Conservation (phyloP, 2,888 invertebrate species). For the Shargacucullia verbasci region DNA sequence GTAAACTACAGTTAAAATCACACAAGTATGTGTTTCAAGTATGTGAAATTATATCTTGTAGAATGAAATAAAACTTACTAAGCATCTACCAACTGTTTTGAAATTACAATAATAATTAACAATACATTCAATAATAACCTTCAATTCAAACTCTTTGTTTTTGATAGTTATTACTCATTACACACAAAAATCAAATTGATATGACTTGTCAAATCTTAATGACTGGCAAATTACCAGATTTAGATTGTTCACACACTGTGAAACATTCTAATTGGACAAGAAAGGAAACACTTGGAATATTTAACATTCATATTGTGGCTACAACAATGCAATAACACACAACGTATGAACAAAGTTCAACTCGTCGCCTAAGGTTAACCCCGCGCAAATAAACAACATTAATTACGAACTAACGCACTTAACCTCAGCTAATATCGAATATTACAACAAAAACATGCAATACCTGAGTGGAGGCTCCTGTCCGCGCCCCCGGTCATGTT, state of each 20-base stretch:
- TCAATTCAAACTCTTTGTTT: slow-evolving; percentile 29
- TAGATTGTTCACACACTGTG: slow-evolving; percentile 37
- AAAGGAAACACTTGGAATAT: slow-evolving; percentile 43
- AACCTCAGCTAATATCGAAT: slow-evolving; percentile 64
- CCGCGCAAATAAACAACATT: slow-evolving; percentile 61
- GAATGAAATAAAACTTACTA: slow-evolving; percentile 6
- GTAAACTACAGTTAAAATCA: slow-evolving; percentile 7
- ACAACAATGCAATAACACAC: slow-evolving; percentile 37
- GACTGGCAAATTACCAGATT: slow-evolving; percentile 51
- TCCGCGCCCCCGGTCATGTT: slow-evolving; percentile 84
- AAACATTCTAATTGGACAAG: slow-evolving; percentile 40
- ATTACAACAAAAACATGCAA: slow-evolving; percentile 79
- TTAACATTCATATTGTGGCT: slow-evolving; percentile 29
- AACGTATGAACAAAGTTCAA: slow-evolving; percentile 56
- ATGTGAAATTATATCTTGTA: slow-evolving; percentile 11
- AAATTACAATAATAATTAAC: slow-evolving; percentile 4
- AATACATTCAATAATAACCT: slow-evolving; percentile 23
- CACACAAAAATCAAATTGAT: slow-evolving; percentile 13
- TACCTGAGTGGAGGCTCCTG: slow-evolving; percentile 82
- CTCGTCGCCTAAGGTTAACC: slow-evolving; percentile 25
- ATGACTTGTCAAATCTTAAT: slow-evolving; percentile 36
- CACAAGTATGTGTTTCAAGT: neutral
- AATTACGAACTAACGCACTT: slow-evolving; percentile 62
- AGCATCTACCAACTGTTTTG: slow-evolving; percentile 1
- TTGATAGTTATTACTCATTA: neutral